Evolutionary conservation across 2,888 invertebrate genomes (phyloP).

Genomic region (Harpagoxenus sublaevis): DNA sequence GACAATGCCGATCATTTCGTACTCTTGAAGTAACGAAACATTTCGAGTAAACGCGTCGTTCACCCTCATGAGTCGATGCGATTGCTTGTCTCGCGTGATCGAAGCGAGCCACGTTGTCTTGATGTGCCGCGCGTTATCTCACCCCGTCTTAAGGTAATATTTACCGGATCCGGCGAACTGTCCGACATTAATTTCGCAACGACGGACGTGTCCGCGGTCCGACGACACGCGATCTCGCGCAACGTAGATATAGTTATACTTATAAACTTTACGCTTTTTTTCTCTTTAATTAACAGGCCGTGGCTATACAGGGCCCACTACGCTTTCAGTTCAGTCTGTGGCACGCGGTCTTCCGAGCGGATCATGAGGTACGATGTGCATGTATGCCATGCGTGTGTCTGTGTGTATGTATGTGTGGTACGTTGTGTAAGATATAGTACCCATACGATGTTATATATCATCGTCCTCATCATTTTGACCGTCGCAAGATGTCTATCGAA

Average conservation of each 20-base stretch:
- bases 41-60: background rate
- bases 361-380: slow-evolving; percentile 52
- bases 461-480: slow-evolving; percentile 53
- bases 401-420: slow-evolving; percentile 29
- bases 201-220: slow-evolving; percentile 7
- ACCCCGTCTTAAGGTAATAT: background rate
- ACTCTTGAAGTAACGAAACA: background rate
- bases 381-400: slow-evolving; percentile 6
- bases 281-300: slow-evolving; percentile 83
- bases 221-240: slow-evolving; percentile 13
- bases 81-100: background rate
- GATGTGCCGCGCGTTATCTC: background rate
- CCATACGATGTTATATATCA: slow-evolving; percentile 12
- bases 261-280: slow-evolving; percentile 72
- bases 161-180: slow-evolving; percentile 12
- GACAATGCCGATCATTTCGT: background rate
- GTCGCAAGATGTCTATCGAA: slow-evolving; percentile 52
- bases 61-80: background rate
- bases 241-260: slow-evolving; percentile 74
- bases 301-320: slow-evolving; percentile 86
- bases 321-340: slow-evolving; percentile 81
- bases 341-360: slow-evolving; percentile 84
- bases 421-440: slow-evolving; percentile 24
- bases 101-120: background rate
- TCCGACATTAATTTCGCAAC: slow-evolving; percentile 42